phyloP scores from a whole-genome alignment of 2,888 invertebrate genomes.

The Papilio demoleus region DNA sequence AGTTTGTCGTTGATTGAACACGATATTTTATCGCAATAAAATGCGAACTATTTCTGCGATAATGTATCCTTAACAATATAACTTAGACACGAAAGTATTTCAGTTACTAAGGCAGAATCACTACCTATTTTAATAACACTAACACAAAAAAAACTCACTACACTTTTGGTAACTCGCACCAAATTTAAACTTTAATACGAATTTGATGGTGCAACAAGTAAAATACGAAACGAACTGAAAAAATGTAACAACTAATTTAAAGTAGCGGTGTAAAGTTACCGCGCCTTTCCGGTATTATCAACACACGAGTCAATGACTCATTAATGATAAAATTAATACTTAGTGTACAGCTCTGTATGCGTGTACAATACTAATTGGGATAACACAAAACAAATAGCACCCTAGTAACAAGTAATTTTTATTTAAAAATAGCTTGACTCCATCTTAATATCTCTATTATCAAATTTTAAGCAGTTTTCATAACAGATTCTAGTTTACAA shows the following conservation, averaged over 20 bases:
- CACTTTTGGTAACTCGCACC: background rate
- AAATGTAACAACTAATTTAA: background rate
- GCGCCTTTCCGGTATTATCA: conserved; percentile 37
- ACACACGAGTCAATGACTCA: conserved; percentile 48
- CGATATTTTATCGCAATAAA: too few relatives aligned
- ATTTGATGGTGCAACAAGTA: background rate
- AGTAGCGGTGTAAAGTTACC: conserved; percentile 2
- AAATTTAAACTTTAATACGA: background rate
- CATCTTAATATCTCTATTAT: too few relatives aligned
- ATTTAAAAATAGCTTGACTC: background rate
- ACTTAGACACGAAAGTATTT: background rate
- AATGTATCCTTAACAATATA: too few relatives aligned
- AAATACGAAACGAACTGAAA: conserved; percentile 15
- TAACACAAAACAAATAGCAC: background rate
- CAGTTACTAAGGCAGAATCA: background rate
- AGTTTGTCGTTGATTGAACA: too few relatives aligned
- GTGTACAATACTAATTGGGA: conserved; percentile 14
- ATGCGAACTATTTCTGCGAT: too few relatives aligned
- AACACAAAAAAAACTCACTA: background rate
- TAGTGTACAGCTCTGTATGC: conserved; percentile 41
- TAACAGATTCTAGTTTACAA: too few relatives aligned
- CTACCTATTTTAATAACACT: background rate
- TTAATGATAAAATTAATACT: conserved; percentile 52
- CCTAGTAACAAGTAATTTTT: background rate
- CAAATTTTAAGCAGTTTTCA: too few relatives aligned